phyloP scores from a whole-genome alignment of 2,888 invertebrate genomes.

The Drosophila siamana region DNA sequence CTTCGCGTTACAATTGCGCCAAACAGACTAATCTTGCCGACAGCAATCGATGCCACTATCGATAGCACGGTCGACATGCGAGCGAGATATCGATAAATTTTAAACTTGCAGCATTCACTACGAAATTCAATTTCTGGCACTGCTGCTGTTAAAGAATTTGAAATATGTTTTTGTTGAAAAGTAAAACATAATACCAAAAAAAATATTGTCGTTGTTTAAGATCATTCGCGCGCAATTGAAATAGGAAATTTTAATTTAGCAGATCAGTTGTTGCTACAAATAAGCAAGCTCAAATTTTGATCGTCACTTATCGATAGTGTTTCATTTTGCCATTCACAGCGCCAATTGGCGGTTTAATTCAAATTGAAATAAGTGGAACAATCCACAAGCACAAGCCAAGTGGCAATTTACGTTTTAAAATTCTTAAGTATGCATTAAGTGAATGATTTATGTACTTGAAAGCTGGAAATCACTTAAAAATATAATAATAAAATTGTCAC shows the following conservation, averaged over 20 bases:
- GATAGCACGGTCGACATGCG: constrained; percentile 6
- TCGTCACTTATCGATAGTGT: constrained; percentile 50
- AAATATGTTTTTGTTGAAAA: not conserved
- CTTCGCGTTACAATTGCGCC: constrained; percentile 64
- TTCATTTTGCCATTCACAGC: constrained; percentile 13
- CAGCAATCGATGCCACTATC: constrained; percentile 43
- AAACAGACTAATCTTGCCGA: constrained; percentile 54
- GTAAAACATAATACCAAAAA: too few species aligned
- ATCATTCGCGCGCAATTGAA: too few species aligned
- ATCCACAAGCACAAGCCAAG: not conserved
- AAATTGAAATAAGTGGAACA: not conserved
- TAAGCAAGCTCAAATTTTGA: not conserved
- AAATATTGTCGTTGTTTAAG: too few species aligned
- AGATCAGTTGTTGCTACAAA: constrained; percentile 5
- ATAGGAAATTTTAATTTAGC: not conserved
- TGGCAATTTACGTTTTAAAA: not conserved
- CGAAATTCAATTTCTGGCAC: not conserved
- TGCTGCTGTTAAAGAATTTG: not conserved
- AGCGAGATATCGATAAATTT: not conserved
- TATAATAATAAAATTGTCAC: constrained; percentile 19
- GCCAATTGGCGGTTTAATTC: constrained; percentile 23
- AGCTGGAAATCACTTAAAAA: not conserved
- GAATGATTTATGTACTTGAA: not conserved
- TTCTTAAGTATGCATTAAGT: not conserved
- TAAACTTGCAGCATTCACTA: constrained; percentile 11